Evolutionary conservation across 92 coral and sea anemone genomes (phyloP), one percentile per base, ranked within the genome.

Genomic region (Zoanthus sociatus): DNA sequence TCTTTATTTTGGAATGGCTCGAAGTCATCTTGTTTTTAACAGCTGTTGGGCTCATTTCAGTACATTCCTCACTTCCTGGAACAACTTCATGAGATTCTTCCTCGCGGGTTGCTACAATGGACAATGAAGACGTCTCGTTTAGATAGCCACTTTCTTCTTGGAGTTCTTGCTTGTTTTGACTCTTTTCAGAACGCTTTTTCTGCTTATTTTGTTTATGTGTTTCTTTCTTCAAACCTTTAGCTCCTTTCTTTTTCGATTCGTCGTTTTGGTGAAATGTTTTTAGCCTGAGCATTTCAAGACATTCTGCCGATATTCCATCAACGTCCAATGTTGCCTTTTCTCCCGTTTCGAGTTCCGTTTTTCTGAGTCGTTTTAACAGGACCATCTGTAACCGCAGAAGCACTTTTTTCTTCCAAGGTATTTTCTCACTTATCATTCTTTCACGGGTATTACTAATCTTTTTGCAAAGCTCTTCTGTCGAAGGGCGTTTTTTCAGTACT

Each of bases 401-500:
- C 9, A 94, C 86, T 83, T 92, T 94, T 86, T 84, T 94, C 88
- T 94, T 94, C 97, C 97, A 94, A 32, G 91, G 90, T 32, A 94
- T 94, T 32, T 81, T 45, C 79, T 94, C 97, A 53, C 90, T 78
- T 9, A 63, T 66, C 58, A 90, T 94, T 86, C 92, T 88, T 53
- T 86, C 86, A 9, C 95, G 92, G 16, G 97, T 92, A 54, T 85
- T 84, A 16, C 86, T 71, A 53, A 94, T 90, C 88, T 94, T 94
- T 53, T 86, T 76, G 51, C 89, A 61, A 50, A 94, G 77, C 47
- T 91, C 92, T 86, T 81, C 73, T 9, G 91, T 91, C 30, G 94
- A 66, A 42, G 66, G 85, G n/a, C 86, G 83, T 84, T 63, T 85
- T 32, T 87, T 83, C 76, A 60, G 33, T 14, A 60, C 15, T 42